These are phyloP conservation scores for Falco columbarius DNA, from an alignment of 2,797 vertebrate species.

Conservation along the genomic window DNA sequence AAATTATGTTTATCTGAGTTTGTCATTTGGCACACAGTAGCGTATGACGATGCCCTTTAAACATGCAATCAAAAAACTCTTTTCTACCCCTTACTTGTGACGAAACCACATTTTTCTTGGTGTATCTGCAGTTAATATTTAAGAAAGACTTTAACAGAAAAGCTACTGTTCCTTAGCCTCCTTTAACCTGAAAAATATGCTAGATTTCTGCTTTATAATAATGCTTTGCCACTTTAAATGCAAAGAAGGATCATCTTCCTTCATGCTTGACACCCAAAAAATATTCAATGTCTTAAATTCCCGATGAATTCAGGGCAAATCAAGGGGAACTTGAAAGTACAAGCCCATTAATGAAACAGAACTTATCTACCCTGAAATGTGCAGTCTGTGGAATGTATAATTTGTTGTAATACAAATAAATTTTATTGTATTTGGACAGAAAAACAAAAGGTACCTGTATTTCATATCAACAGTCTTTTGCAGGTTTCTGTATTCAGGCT, in stretches of 20 bases:
- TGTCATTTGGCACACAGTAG: not conserved
- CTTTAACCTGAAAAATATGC: slow-evolving; percentile 7
- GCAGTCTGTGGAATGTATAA: not conserved
- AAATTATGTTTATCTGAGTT: not conserved
- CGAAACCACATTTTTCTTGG: not conserved
- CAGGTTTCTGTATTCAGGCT: slow-evolving; percentile 28
- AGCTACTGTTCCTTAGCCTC: not conserved
- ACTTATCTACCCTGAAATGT: not conserved
- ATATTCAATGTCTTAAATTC: not conserved
- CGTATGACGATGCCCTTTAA: not conserved
- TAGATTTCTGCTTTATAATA: not conserved
- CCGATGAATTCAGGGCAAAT: not conserved
- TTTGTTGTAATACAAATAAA: not conserved
- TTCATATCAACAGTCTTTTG: slow-evolving; percentile 55
- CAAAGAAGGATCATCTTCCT: slow-evolving; percentile 24
- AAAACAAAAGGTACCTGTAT: slow-evolving; percentile 66
- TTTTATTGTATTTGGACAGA: slow-evolving; percentile 5
- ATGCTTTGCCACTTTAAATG: not conserved
- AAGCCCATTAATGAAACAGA: not conserved
- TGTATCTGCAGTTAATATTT: not conserved
- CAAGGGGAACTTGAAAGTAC: not conserved
- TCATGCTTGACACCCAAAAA: not conserved
- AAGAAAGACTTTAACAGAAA: not conserved
- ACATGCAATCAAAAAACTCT: not conserved
- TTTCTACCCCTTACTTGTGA: not conserved